A percentile compares a stretch with the other conserved stretches of the same genome.
phyloP scores from a whole-genome alignment of 2,888 invertebrate genomes.

The Tanypteryx hageni region DNA sequence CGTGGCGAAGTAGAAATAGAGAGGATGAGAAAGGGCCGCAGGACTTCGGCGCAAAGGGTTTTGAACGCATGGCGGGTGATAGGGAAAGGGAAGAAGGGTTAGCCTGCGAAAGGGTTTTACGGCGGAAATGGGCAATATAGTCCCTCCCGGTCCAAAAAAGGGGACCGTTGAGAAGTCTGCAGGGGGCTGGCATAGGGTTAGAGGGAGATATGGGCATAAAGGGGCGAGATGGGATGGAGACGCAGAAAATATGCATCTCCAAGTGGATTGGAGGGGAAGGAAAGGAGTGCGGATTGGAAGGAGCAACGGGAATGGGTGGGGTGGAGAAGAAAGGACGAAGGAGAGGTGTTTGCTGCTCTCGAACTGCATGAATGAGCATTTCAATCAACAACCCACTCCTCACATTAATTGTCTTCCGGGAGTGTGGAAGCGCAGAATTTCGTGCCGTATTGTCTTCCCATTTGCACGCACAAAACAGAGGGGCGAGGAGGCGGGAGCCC shows the following conservation, averaged over 20 bases:
- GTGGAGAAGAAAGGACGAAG: no score
- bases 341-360: not conserved
- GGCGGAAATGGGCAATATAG: no score
- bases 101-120: not conserved
- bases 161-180: not conserved
- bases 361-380: constrained; percentile 63
- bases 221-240: not conserved
- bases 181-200: not conserved
- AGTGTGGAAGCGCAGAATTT: constrained; percentile 64
- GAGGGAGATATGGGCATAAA: not conserved
- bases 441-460: constrained; percentile 63
- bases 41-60: not conserved
- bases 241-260: constrained; percentile 3
- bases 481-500: not conserved
- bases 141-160: not conserved
- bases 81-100: not conserved
- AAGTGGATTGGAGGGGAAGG: not conserved
- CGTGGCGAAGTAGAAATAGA: not conserved
- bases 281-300: not conserved
- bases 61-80: not conserved
- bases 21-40: not conserved
- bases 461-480: constrained; percentile 55
- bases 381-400: constrained; percentile 61
- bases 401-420: constrained; percentile 63
- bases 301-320: not conserved